Base-by-base conservation (phyloP, 2,797 vertebrate genomes). In the Scleropages formosus region DNA sequence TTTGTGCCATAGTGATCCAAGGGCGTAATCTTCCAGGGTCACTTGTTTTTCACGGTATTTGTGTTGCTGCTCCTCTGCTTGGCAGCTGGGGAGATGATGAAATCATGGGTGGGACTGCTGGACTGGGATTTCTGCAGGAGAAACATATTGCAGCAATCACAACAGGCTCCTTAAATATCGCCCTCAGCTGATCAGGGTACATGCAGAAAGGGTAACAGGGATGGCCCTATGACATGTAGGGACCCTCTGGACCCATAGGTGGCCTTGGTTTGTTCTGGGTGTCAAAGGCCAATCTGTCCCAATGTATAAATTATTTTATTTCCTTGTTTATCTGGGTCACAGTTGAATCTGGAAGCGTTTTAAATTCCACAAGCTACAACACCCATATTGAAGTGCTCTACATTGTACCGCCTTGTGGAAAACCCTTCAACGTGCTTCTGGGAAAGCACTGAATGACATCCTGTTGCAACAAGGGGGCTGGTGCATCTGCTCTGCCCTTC, bases 401-500 rank as follows among this genome's bases (percentile, higher is more conserved):
- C 68, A 13, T 58, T 60, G 61, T 51, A 58, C 47, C 62, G 72
- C 81, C 70, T 27, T 75, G 77, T 79, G 68, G 79, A 82, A 85
- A 81, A 82, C 71, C 80, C 80, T 79, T 73, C 74, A 80, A 79
- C 76, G 78, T 77, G 62, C 51, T 61, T 79, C 75, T 78, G 75
- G 78, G 78, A 81, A 80, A 82, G 81, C 82, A 80, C 85, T 79
- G 77, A 85, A 85, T 79, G 81, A 74, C 70, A 69, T 80, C 70
- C 74, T 56, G 10, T 66, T 83, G 71, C 27, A 31, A 72, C 53
- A 6, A 39, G 64, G 46, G 58, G 49, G 44, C 20, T 46, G 80
- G 78, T 79, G 79, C 80, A 80, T 84, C 80, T 86, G 83, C 63
- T 80, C 65, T 62, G 80, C 77, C 82, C 85, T 84, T 86, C 80